Percentiles rank a stretch among this genome's conserved stretches.
Conservation (phyloP, 1,140 invertebrate genomes). For the Cydia amplana region DNA sequence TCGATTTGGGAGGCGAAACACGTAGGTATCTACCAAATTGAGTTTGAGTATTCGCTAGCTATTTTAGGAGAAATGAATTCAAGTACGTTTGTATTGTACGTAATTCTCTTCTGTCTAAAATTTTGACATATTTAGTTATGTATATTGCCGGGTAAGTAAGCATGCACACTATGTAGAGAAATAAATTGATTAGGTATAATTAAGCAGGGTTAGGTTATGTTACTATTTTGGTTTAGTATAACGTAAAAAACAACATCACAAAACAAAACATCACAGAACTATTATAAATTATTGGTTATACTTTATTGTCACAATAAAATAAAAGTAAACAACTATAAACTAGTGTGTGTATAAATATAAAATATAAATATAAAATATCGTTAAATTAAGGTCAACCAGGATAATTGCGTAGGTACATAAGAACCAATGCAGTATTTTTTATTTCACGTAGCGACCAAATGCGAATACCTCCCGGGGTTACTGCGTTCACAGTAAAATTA, state of each 20-base stretch:
- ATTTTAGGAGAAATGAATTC: not conserved
- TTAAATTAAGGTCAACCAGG: no score
- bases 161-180: not conserved
- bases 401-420: no score
- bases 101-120: not conserved
- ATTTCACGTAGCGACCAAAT: no score
- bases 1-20: not conserved
- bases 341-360: not conserved
- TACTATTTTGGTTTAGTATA: no score
- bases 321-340: not conserved
- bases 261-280: slow-evolving; percentile 4
- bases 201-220: not conserved
- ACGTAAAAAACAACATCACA: not conserved
- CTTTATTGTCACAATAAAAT: not conserved
- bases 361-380: no score
- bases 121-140: not conserved
- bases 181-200: not conserved
- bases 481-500: no score
- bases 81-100: not conserved
- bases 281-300: not conserved
- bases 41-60: not conserved
- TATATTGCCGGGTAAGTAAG: not conserved
- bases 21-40: not conserved
- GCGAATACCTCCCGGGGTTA: no score
- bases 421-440: no score